phyloP scores from a whole-genome alignment of 2,797 vertebrate species.

The Morus bassanus region DNA sequence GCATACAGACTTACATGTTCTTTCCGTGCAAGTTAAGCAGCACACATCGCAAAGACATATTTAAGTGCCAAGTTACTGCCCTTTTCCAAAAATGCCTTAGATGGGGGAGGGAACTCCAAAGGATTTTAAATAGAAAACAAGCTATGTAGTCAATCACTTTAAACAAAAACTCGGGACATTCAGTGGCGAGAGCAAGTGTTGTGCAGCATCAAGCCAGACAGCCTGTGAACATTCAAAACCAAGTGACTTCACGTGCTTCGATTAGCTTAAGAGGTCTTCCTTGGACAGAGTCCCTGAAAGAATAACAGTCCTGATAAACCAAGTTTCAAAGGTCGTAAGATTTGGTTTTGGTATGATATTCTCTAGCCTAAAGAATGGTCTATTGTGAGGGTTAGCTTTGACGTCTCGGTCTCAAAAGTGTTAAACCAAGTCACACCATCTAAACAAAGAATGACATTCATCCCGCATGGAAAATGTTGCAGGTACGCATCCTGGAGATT shows the following conservation, averaged over 20 bases:
- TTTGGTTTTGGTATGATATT: neutral
- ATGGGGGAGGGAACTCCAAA: neutral
- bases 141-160: neutral
- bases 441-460: neutral
- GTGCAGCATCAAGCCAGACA: neutral
- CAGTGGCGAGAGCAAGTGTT: neutral
- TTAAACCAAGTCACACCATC: neutral
- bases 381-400: neutral
- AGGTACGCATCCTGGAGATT: neutral
- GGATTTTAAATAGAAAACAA: neutral
- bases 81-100: neutral
- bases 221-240: neutral
- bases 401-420: neutral
- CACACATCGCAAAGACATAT: neutral
- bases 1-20: neutral
- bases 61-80: neutral
- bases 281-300: neutral
- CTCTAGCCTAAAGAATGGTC: neutral
- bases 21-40: neutral
- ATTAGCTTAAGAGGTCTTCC: neutral
- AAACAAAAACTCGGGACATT: neutral
- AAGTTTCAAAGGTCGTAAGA: neutral
- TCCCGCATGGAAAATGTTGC: neutral
- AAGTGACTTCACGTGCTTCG: neutral
- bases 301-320: neutral